Conservation (phyloP, 2,888 invertebrate species). For the Rhaphigaster nebulosa region DNA sequence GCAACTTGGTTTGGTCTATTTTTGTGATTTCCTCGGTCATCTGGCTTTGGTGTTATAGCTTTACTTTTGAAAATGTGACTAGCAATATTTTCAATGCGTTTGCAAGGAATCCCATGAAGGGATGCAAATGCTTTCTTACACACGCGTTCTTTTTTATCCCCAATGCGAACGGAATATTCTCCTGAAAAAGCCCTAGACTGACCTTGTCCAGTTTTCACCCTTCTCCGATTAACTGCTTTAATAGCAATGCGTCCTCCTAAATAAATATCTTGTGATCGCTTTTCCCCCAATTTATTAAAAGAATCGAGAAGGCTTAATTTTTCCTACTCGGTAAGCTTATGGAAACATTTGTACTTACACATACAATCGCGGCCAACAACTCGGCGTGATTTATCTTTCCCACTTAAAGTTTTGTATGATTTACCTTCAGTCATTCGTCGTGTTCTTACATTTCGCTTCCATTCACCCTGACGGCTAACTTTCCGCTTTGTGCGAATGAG, state of each 20-base stretch:
- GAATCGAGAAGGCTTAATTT: constrained; percentile 2
- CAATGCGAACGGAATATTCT: constrained; percentile 1
- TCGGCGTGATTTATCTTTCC: constrained; percentile 31
- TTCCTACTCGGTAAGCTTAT: not conserved
- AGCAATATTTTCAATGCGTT: constrained; percentile 15
- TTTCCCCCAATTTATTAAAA: constrained; percentile 45
- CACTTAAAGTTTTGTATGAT: constrained; percentile 18
- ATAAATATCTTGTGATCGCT: constrained; percentile 20
- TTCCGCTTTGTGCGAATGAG: not conserved
- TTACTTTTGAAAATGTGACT: constrained; percentile 21
- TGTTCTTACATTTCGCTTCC: not conserved
- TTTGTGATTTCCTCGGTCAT: constrained; percentile 28
- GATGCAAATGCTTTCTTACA: constrained; percentile 35
- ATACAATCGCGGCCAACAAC: not conserved
- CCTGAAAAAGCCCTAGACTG: constrained; percentile 15
- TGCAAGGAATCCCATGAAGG: constrained; percentile 6
- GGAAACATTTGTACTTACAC: too few species aligned
- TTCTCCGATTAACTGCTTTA: constrained; percentile 41
- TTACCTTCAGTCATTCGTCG: constrained; percentile 10
- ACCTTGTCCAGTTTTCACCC: constrained; percentile 27
- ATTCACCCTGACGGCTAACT: not conserved
- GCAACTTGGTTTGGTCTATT: too few species aligned
- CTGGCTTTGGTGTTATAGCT: constrained; percentile 16
- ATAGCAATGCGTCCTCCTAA: constrained; percentile 39
- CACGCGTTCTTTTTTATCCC: constrained; percentile 14